A percentile compares a stretch with the other conserved stretches of the same genome.
These are phyloP conservation scores for Papilio machaon DNA, from an alignment of 1,140 invertebrate species.

Conservation along the genomic window DNA sequence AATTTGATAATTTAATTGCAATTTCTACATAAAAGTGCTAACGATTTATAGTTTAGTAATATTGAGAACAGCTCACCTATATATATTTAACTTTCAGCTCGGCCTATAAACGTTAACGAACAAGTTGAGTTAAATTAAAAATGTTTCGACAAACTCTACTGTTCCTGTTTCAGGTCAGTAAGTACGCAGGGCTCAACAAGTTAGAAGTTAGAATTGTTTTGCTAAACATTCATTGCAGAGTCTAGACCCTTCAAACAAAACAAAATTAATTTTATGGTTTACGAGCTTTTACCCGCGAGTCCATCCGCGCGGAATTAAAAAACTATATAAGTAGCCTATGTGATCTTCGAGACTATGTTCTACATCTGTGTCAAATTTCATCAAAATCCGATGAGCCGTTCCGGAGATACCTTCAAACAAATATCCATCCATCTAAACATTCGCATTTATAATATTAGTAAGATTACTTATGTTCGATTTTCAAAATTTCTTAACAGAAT, in stretches of 20 bases:
- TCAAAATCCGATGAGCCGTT: too few relatives aligned
- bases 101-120: neutral
- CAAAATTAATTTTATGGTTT: neutral
- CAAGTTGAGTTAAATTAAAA: constrained; percentile 5
- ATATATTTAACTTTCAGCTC: neutral
- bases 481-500: neutral
- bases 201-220: neutral
- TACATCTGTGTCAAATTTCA: too few relatives aligned
- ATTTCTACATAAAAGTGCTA: neutral
- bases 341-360: too few relatives aligned
- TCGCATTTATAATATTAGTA: too few relatives aligned
- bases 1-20: constrained; percentile 5
- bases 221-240: neutral
- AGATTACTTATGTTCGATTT: neutral
- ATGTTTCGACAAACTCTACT: neutral
- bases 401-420: too few relatives aligned
- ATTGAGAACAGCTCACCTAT: too few relatives aligned
- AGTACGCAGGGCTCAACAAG: neutral
- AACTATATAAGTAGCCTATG: too few relatives aligned
- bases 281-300: too few relatives aligned
- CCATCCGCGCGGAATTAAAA: too few relatives aligned
- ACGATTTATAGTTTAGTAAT: neutral
- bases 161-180: constrained; percentile 3
- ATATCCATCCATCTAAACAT: too few relatives aligned
- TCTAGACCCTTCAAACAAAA: neutral